Conservation (phyloP, 1,140 invertebrate genomes). For the Drosophila prosaltans region DNA sequence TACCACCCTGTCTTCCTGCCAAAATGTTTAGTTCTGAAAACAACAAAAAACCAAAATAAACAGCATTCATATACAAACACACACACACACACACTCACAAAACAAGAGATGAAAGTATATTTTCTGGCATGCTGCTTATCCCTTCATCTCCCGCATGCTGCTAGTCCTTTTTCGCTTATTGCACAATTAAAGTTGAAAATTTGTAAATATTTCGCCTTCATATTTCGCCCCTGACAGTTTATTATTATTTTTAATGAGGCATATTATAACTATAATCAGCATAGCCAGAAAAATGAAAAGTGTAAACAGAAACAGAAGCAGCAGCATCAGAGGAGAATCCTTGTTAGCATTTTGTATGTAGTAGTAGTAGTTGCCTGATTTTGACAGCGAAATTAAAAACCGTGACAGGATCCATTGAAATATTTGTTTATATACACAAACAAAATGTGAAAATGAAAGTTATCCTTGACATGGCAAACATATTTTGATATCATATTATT, state of each 20-base stretch:
- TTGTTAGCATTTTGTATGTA: slow-evolving; percentile 29
- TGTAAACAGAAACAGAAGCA: background rate
- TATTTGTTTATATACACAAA: slow-evolving; percentile 21
- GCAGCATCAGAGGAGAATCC: slow-evolving; percentile 16
- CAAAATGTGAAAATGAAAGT: slow-evolving; percentile 33
- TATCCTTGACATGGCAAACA: slow-evolving; percentile 22
- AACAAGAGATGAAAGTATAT: slow-evolving; percentile 49
- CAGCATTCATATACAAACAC: slow-evolving; percentile 1
- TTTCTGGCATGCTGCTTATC: slow-evolving; percentile 57
- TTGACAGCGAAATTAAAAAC: slow-evolving; percentile 67
- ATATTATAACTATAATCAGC: slow-evolving; percentile 69
- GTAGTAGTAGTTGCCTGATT: slow-evolving; percentile 38
- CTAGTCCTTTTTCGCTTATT: slow-evolving; percentile 32
- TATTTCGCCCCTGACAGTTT: slow-evolving; percentile 67
- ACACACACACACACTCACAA: slow-evolving; percentile 20
- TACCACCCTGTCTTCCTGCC: background rate
- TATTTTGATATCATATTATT: background rate
- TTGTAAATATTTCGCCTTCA: slow-evolving; percentile 64
- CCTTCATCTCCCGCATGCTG: background rate
- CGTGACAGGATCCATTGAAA: slow-evolving; percentile 47
- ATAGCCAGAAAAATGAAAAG: slow-evolving; percentile 25
- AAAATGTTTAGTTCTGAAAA: slow-evolving; percentile 12
- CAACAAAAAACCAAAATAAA: background rate
- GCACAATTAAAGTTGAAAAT: slow-evolving; percentile 77
- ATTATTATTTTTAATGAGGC: slow-evolving; percentile 81